Evolutionary conservation across 2,888 invertebrate species (phyloP).

Genomic region (Stomorhina lunata): DNA sequence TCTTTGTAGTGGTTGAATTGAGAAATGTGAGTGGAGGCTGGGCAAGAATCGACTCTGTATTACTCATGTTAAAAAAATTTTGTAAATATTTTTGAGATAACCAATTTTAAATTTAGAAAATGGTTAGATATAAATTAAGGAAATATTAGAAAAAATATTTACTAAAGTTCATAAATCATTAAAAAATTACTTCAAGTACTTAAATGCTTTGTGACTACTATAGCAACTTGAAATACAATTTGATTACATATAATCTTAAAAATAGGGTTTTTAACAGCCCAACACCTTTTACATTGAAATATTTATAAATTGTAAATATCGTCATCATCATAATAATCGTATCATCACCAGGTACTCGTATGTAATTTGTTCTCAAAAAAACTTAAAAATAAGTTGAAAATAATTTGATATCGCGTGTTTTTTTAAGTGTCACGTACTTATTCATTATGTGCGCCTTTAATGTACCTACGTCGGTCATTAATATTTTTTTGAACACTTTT

Average conservation of each 20-base stretch:
- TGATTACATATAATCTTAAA: slow-evolving; percentile 2
- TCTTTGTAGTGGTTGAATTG: too few relatives aligned
- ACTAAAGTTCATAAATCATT: too few relatives aligned
- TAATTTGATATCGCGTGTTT: slow-evolving; percentile 50
- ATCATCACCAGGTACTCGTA: slow-evolving; percentile 49
- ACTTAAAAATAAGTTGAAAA: not conserved
- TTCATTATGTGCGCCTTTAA: slow-evolving; percentile 35
- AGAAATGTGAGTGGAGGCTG: too few relatives aligned
- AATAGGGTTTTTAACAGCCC: not conserved
- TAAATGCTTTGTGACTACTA: too few relatives aligned
- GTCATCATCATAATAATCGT: slow-evolving; percentile 45
- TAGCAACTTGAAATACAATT: not conserved
- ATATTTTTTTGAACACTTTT: too few relatives aligned
- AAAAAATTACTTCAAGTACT: too few relatives aligned
- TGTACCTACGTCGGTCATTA: slow-evolving; percentile 9
- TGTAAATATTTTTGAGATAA: too few relatives aligned
- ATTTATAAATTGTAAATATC: slow-evolving; percentile 33
- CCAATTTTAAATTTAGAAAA: too few relatives aligned
- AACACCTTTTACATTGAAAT: slow-evolving; percentile 8
- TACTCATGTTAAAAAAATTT: too few relatives aligned
- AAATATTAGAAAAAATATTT: too few relatives aligned
- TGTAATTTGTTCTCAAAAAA: slow-evolving; percentile 43
- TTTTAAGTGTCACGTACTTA: slow-evolving; percentile 57
- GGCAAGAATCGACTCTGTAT: too few relatives aligned
- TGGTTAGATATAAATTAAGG: too few relatives aligned